A percentile compares a stretch with the other conserved stretches of the same genome.
Conservation (phyloP, 1,140 invertebrate genomes). For the Fopius arisanus region DNA sequence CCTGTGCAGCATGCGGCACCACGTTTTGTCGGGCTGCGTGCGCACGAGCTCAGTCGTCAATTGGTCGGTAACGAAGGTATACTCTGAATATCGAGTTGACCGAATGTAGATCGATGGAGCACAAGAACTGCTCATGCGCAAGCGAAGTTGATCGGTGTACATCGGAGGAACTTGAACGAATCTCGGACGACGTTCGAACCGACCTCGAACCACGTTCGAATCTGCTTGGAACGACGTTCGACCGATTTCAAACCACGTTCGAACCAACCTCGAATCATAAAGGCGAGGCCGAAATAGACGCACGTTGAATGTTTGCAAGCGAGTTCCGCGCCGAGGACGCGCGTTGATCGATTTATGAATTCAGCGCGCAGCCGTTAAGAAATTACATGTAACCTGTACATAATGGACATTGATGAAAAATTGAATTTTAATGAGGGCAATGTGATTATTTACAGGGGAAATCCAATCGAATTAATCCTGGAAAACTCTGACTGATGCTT, state of each 20-base stretch:
- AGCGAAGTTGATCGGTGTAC: not conserved
- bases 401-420: not conserved
- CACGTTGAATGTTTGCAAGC: not conserved
- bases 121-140: not conserved
- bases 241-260: not conserved
- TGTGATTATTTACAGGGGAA: not conserved
- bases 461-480: not conserved
- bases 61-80: not conserved
- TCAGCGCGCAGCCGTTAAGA: not conserved
- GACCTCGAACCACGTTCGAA: not conserved
- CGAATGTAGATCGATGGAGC: not conserved
- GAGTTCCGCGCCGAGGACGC: not conserved
- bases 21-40: not conserved
- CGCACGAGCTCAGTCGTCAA: constrained; percentile 1
- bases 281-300: not conserved
- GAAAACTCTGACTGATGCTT: not conserved
- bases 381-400: not conserved
- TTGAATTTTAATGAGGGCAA: not conserved
- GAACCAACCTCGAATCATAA: not conserved
- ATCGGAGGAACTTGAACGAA: not conserved
- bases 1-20: not conserved
- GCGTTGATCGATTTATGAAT: too few species aligned
- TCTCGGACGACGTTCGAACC: not conserved
- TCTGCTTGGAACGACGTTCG: not conserved
- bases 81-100: not conserved